Conservation (phyloP, 2,113 vertebrate genomes). For the Microcebus lehilahytsara region DNA sequence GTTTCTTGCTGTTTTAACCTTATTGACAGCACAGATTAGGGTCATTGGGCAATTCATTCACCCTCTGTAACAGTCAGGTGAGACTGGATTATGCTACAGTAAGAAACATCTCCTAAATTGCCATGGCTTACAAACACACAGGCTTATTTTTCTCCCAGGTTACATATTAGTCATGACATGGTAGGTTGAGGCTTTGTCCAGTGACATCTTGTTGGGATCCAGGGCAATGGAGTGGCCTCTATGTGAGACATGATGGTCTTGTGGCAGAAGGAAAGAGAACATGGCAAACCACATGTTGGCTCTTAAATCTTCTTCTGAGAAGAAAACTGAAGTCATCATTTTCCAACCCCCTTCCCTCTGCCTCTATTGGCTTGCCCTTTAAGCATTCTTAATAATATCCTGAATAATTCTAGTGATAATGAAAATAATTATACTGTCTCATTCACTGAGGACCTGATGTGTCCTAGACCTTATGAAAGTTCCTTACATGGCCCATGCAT, state of each 20-base stretch:
- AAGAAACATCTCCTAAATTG: constrained; percentile 14
- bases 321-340: neutral
- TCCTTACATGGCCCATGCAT: neutral
- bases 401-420: neutral
- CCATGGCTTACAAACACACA: neutral
- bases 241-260: neutral
- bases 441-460: neutral
- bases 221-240: neutral
- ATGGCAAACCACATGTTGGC: neutral
- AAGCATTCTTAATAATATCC: neutral
- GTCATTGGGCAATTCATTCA: neutral
- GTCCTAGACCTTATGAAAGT: neutral
- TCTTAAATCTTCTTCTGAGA: neutral
- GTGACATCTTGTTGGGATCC: neutral
- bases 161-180: neutral
- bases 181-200: neutral
- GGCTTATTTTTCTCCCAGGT: neutral
- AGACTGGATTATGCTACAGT: neutral
- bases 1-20: neutral
- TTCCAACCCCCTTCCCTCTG: neutral
- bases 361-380: neutral
- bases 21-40: neutral
- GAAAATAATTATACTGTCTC: neutral
- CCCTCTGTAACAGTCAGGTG: neutral
- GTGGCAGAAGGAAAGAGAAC: neutral